phyloP scores from a whole-genome alignment of 2,113 vertebrate species.

The Caranx melampygus region DNA sequence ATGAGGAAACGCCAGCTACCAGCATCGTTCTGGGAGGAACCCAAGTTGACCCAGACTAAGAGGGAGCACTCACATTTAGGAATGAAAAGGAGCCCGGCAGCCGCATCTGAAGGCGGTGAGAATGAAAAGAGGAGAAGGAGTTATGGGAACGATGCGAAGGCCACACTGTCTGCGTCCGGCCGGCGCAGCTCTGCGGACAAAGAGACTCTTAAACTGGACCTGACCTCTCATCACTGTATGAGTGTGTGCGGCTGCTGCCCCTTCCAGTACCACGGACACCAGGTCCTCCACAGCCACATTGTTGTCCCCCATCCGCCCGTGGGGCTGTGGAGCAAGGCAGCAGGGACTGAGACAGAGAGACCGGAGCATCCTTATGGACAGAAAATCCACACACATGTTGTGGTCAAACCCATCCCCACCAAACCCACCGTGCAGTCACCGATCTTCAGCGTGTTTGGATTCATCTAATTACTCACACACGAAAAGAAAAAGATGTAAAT shows the following conservation, averaged over 20 bases:
- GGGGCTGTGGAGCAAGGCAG: conserved; percentile 88
- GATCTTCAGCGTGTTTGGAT: conserved; percentile 94
- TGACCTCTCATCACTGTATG: conserved; percentile 78
- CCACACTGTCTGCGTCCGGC: conserved; percentile 60
- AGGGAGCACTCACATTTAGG: conserved; percentile 68
- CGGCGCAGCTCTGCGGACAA: conserved; percentile 73
- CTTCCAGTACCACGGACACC: conserved; percentile 90
- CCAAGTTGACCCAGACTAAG: conserved; percentile 82
- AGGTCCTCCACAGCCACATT: conserved; percentile 85
- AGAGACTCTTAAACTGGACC: conserved; percentile 81
- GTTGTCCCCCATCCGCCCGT: conserved; percentile 82
- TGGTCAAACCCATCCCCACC: conserved; percentile 97
- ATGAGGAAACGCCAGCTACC: conserved; percentile 98
- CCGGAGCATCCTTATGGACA: conserved; percentile 83
- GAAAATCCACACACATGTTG: conserved; percentile 88
- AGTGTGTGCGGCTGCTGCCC: conserved; percentile 90
- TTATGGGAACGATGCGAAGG: conserved; percentile 60
- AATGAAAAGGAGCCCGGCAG: conserved; percentile 62
- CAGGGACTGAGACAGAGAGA: conserved; percentile 73
- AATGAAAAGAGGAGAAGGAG: conserved; percentile 84
- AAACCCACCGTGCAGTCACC: conserved; percentile 88
- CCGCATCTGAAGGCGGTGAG: conserved; percentile 64
- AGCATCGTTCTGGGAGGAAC: conserved; percentile 98
- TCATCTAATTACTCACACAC: conserved; percentile 83
- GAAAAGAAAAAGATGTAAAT: conserved; percentile 41